A percentile compares a stretch with the other conserved stretches of the same genome.
phyloP scores from a whole-genome alignment of 2,797 vertebrate species.

The Amblyopsis hoosieri region DNA sequence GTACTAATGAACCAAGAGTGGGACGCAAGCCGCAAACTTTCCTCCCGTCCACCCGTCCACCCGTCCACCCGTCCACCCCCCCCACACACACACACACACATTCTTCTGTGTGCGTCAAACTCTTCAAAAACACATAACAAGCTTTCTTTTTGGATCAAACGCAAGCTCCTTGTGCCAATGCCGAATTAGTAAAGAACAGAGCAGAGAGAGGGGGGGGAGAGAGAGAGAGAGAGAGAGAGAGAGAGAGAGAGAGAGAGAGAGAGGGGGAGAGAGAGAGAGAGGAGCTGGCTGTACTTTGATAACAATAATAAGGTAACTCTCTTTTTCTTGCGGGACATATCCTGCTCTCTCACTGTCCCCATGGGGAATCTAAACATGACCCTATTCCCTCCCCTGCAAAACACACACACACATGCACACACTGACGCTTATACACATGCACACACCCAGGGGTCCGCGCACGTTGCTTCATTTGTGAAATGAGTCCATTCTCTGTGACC shows the following conservation, averaged over 20 bases:
- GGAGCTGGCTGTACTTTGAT: constrained; percentile 75
- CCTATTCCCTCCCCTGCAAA: constrained; percentile 43
- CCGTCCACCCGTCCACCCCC: not conserved
- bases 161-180: constrained; percentile 68
- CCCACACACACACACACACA: not conserved
- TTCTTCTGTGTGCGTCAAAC: constrained; percentile 62
- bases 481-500: constrained; percentile 82
- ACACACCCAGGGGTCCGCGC: constrained; percentile 43
- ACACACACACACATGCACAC: constrained; percentile 4
- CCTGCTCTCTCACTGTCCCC: constrained; percentile 49
- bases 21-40: constrained; percentile 55
- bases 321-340: constrained; percentile 68
- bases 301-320: constrained; percentile 73
- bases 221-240: not conserved
- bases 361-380: constrained; percentile 72
- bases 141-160: constrained; percentile 73
- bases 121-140: constrained; percentile 64
- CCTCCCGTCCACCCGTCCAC: not conserved
- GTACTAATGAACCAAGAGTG: no score
- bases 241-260: constrained; percentile 3
- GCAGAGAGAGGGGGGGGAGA: not conserved
- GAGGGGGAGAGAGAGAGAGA: not conserved
- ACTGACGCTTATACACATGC: constrained; percentile 42
- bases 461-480: constrained; percentile 79
- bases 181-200: not conserved